Conservation (phyloP, 2,888 invertebrate species). For the Chaitophorus viminalis region DNA sequence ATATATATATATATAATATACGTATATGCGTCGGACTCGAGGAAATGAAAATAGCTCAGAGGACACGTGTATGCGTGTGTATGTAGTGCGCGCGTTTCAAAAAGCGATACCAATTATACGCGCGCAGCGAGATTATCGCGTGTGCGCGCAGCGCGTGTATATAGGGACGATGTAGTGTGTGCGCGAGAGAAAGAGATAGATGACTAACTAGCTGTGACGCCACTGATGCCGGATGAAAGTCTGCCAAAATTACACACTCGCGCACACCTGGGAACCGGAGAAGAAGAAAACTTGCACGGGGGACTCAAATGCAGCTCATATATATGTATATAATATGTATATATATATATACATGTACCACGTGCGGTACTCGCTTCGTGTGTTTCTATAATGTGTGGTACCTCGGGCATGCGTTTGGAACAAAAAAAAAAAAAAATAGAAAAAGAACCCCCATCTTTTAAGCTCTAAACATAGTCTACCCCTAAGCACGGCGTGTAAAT, state of each 20-base stretch:
- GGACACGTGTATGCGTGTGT: conserved; percentile 8
- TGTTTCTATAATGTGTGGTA: no score
- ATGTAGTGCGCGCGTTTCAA: conserved; percentile 22
- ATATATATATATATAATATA: background rate
- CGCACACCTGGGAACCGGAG: conserved; percentile 18
- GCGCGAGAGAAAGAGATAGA: background rate
- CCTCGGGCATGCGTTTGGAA: background rate
- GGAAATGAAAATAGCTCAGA: conserved; percentile 46
- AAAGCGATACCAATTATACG: conserved; percentile 36
- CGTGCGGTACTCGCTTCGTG: no score
- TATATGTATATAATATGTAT: no score
- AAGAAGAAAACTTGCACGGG: background rate
- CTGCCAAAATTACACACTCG: conserved; percentile 35
- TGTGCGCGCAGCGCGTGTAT: background rate
- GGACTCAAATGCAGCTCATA: no score
- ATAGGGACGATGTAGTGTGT: background rate
- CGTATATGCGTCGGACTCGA: background rate
- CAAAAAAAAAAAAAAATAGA: background rate
- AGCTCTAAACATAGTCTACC: conserved; percentile 47
- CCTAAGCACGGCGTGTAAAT: conserved; percentile 8
- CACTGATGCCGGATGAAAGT: conserved; percentile 44
- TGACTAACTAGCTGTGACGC: background rate
- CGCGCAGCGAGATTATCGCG: background rate
- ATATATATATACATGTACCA: no score
- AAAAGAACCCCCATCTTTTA: background rate